Base-by-base conservation (phyloP, 2,888 invertebrate genomes). In the Digitonthophagus gazella region DNA sequence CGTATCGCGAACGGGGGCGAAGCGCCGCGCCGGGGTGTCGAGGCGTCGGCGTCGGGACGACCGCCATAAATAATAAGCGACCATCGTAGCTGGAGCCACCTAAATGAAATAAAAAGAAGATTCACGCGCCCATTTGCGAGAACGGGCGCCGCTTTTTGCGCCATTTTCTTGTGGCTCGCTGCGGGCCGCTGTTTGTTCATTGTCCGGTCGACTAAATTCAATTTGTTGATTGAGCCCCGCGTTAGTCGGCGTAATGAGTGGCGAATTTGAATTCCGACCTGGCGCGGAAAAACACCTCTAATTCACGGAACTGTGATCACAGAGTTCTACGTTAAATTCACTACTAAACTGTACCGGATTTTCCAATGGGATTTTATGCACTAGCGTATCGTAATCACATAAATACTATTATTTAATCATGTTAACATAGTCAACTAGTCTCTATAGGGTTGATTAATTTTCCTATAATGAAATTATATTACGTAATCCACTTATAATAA, bases 81-180 rank as follows among this genome's bases (percentile, higher is more conserved):
- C 15, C 61, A 20, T 61, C 61, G 20, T 61, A 18, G 61, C 61
- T 18, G 20, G 61, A 18, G 61, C 61, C 61, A 61, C 61, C 61
- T 61, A 61, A 61, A 61, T 61, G 61, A 61, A 61, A 61, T 61
- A 61, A 61, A 61, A 61, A 61, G 18, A 18, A 61, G 61, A 61
- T 61, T 61, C 61, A 61, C 61, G 61, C 61, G 61, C 61, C 61
- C 61, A 61, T 61, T 61, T 61, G 61, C 20, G 61, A 61, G 61
- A 61, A 61, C 61, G 20, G 61, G 16, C 18, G 61, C 61, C 61
- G 18, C 61, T 61, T 61, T 61, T 61, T 61, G 61, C 14, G 18
- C 61, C 19, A 18, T 18, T 61, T 61, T 61, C 61, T 61, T 61
- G 61, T 20, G 18, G 61, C 20, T 15, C 16, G 11, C 58, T 58